Base-by-base conservation (phyloP, 2,113 vertebrate genomes). In the Aspidoscelis tigris region DNA sequence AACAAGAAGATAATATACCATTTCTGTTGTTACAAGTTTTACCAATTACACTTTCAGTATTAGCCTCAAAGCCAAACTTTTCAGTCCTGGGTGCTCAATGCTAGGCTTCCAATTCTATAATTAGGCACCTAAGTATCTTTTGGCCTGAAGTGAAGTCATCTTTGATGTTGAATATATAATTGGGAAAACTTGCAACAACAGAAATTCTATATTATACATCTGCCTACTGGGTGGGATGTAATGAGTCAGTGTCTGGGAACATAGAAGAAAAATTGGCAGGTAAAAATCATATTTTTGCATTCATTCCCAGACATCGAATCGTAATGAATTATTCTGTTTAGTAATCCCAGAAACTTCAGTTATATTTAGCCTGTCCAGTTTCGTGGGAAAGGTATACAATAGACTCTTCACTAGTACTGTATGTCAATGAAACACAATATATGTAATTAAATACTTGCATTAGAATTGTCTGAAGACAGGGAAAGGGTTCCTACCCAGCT, bases 241-340 rank as follows among this genome's bases (percentile, higher is more conserved):
- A 83, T 93, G 93, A 93, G 76, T 94, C 93, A 94, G 84, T 89
- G 91, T 93, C 93, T 94, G 93, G 91, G 93, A 93, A 93, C 90
- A 93, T 89, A 81, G 43, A 89, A 89, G 84, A 65, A 86, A 81
- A 81, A 90, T 83, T 83, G 90, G 77, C 91, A 87, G 83, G 90
- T 84, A 88, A 84, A 87, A 92, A 92, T 91, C 85, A 26, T 86
- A 82, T 65, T 85, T 87, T 87, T 89, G 70, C 85, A 90, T 86
- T 92, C 91, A 94, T 92, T 94, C 91, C 89, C 90, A 93, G 93
- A 93, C 93, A 91, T 83, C 70, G 80, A 93, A 84, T 94, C 75
- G 88, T 84, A 76, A 76, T 90, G 90, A 90, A 81, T 92, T 84
- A 18, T 12, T 82, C 74, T 82, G 20, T 81, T 58, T 70, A 89